Conservation (phyloP, 2,888 invertebrate genomes). For the Blomia tropicalis region DNA sequence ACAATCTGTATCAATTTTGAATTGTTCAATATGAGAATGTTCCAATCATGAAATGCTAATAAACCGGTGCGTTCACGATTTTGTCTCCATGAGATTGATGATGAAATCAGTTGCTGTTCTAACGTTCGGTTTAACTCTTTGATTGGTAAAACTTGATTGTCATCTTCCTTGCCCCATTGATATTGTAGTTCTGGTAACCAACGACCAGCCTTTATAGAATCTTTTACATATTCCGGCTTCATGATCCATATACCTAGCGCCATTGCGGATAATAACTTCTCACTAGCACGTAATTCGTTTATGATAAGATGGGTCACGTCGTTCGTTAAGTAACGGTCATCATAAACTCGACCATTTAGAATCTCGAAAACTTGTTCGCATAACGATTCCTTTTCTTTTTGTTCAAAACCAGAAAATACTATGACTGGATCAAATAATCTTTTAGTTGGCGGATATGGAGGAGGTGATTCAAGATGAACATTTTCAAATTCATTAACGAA, state of each 20-base stretch:
- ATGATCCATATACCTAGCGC: slow-evolving; percentile 5
- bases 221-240: slow-evolving; percentile 11
- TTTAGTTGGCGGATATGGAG: too few species aligned
- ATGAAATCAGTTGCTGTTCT: not conserved
- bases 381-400: not conserved
- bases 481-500: too few species aligned
- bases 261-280: slow-evolving; percentile 12
- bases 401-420: slow-evolving; percentile 13
- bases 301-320: slow-evolving; percentile 3
- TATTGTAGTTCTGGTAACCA: not conserved
- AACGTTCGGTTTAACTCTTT: not conserved
- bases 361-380: not conserved
- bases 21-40: not conserved
- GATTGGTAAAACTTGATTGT: not conserved
- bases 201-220: not conserved
- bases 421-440: not conserved
- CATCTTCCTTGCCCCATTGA: slow-evolving; percentile 6
- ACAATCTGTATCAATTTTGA: not conserved
- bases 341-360: not conserved
- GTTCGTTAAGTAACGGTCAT: not conserved
- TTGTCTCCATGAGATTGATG: slow-evolving; percentile 10
- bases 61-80: not conserved
- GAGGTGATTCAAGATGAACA: too few species aligned
- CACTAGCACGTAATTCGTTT: not conserved
- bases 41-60: slow-evolving; percentile 3